A percentile compares a stretch with the other conserved stretches of the same genome.
phyloP scores from a whole-genome alignment of 2,797 vertebrate species.

The Chlorospingus flavigularis region DNA sequence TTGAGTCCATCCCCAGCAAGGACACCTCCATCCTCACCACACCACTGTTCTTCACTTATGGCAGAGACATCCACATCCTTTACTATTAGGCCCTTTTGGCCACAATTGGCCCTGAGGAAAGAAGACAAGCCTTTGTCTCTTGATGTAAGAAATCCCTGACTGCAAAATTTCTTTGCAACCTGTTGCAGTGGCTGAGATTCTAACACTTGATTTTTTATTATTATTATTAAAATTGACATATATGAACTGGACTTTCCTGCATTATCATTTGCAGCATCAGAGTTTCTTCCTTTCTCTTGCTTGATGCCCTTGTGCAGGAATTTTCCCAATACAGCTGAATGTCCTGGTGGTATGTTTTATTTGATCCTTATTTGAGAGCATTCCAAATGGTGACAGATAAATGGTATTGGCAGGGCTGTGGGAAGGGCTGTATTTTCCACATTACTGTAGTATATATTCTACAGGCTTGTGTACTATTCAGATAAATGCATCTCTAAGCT shows the following conservation, averaged over 20 bases:
- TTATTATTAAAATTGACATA: neutral
- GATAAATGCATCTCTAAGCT: conserved; percentile 26
- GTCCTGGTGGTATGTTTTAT: neutral
- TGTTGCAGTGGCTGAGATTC: neutral
- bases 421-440: conserved; percentile 4
- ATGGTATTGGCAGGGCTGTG: neutral
- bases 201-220: neutral
- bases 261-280: neutral
- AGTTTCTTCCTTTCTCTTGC: neutral
- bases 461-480: conserved; percentile 33
- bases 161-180: neutral
- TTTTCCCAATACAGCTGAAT: neutral
- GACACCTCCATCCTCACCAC: neutral
- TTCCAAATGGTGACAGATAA: neutral
- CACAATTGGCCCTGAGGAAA: neutral
- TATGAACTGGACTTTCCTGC: neutral
- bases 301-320: neutral
- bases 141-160: neutral
- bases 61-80: neutral
- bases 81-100: neutral
- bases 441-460: conserved; percentile 8
- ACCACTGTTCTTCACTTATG: rapidly evolving
- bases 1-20: neutral
- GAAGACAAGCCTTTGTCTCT: neutral
- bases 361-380: neutral